Evolutionary conservation across 2,113 vertebrate genomes (phyloP), one percentile per base, ranked within the genome.

Genomic region (Phocoena sinus): DNA sequence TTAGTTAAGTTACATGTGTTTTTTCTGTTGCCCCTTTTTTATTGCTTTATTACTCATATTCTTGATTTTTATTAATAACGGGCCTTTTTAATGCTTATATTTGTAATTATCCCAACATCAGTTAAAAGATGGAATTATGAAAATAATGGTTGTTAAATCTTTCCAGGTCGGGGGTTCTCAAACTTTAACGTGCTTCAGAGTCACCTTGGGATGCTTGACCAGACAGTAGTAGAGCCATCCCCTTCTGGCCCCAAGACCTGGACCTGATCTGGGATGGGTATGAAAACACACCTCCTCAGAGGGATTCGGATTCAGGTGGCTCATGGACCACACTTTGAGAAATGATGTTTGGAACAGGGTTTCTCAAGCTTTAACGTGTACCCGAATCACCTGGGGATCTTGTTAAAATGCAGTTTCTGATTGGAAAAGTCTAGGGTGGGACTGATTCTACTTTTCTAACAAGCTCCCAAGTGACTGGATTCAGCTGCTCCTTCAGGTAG

Each of bases 401-500:
- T 79, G 38, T 94, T 96, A 97, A 85, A 92, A 76, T 3, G 8
- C 53, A 77, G 21, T 60, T 65, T 80, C 33, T 89, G 87, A 96
- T 2, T 77, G 87, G 71, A 91, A 63, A 44, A 10, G 76, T 67
- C 1, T 6, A 85, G 28, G 31, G 47, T 89, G 83, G 67, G 60
- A 23, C 53, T 2, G 7, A 68, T 7, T 41, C 17, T 53, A 50
- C 44, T 47, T 73, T 13, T n/a, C 44, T 92, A 96, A 89, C 10
- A 36, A 65, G 50, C n/a, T 96, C 79, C 83, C 93, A 56, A 44
- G 94, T 4, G 89, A 77, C 23, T 53, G 26, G 1, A 60, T 33
- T 47, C 73, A 71, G n/a, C 90, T 91, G 8, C 71, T 85, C 58
- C 36, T 95, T 76, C 67, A 33, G 38, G 82, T 26, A 76, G 65